phyloP scores from a whole-genome alignment of 2,113 vertebrate species.

The Zootoca vivipara region DNA sequence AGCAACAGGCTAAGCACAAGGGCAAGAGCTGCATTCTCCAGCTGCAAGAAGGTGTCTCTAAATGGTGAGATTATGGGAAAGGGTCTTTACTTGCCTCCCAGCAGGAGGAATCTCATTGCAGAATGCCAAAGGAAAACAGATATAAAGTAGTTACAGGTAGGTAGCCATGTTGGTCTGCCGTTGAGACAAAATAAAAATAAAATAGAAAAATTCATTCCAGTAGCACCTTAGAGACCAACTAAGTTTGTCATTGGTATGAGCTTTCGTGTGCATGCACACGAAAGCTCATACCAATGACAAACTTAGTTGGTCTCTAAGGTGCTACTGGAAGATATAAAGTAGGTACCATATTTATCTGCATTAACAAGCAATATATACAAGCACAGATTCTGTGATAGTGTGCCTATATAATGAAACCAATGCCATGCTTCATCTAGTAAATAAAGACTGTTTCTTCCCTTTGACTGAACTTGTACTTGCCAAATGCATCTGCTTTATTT shows the following conservation, averaged over 20 bases:
- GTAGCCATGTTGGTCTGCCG: too few species aligned
- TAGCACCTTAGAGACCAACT: too few species aligned
- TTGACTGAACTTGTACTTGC: slow-evolving; percentile 1
- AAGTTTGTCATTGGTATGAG: too few species aligned
- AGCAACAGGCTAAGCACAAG: background rate
- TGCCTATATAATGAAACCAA: slow-evolving; percentile 78
- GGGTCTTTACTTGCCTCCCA: slow-evolving; percentile 8
- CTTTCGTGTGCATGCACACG: too few species aligned
- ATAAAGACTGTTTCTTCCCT: slow-evolving; percentile 72
- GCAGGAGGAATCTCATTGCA: slow-evolving; percentile 33
- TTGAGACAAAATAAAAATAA: too few species aligned
- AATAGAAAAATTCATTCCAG: too few species aligned
- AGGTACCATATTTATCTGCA: slow-evolving; percentile 55
- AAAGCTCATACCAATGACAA: too few species aligned
- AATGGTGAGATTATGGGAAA: background rate
- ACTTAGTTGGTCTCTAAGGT: too few species aligned
- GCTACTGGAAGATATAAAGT: slow-evolving; percentile 58
- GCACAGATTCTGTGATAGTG: slow-evolving; percentile 59
- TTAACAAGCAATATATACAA: slow-evolving; percentile 63
- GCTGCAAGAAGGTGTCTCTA: background rate
- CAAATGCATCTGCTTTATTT: background rate
- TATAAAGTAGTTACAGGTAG: too few species aligned
- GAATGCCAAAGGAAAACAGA: slow-evolving; percentile 37
- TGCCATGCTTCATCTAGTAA: slow-evolving; percentile 71
- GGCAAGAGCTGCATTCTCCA: slow-evolving; percentile 11